A percentile compares a stretch with the other conserved stretches of the same genome.
phyloP scores from a whole-genome alignment of 2,797 vertebrate genomes.

The Nyctalus aviator region DNA sequence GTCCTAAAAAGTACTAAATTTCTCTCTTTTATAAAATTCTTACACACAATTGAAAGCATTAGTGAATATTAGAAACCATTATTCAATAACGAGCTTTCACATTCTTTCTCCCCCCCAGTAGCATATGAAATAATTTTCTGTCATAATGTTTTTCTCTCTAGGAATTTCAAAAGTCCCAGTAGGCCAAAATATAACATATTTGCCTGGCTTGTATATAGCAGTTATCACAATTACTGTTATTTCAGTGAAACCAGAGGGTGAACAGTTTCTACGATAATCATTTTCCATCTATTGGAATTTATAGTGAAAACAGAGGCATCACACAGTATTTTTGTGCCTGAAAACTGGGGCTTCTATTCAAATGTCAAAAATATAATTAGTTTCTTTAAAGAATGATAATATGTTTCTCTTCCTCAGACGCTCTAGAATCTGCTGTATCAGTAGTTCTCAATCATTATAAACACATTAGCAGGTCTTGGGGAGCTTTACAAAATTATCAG shows the following conservation, averaged over 20 bases:
- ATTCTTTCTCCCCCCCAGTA: neutral
- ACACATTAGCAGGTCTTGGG: neutral
- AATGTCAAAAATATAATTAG: neutral
- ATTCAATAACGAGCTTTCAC: neutral
- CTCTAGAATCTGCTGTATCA: neutral
- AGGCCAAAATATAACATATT: slow-evolving; percentile 30
- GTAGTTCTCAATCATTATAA: neutral
- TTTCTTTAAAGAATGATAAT: neutral
- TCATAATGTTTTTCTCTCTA: neutral
- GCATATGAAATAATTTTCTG: neutral
- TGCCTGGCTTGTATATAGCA: neutral
- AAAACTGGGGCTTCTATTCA: neutral
- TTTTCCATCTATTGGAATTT: slow-evolving; percentile 27
- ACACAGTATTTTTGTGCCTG: neutral
- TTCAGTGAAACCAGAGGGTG: neutral
- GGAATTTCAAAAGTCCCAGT: neutral
- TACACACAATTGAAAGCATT: neutral
- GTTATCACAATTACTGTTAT: neutral
- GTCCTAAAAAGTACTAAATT: neutral
- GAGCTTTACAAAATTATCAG: neutral
- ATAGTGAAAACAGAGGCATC: neutral
- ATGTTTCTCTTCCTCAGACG: neutral
- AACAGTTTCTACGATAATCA: neutral
- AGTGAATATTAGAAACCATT: neutral
- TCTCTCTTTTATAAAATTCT: neutral